phyloP scores from a whole-genome alignment of 2,113 vertebrate genomes.

The Chamaetylas fuelleborni region DNA sequence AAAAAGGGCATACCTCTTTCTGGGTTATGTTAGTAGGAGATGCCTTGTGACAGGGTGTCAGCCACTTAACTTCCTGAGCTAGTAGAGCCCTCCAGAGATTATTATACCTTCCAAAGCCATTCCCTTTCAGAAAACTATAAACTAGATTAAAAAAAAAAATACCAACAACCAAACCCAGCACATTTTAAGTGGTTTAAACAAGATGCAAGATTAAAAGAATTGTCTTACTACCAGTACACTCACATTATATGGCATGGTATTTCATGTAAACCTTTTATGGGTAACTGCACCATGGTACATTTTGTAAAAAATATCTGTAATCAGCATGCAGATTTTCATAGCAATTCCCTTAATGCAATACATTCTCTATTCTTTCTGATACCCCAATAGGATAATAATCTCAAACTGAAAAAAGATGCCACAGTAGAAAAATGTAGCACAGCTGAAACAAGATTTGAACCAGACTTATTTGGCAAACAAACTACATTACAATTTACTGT shows the following conservation, averaged over 20 bases:
- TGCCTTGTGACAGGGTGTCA: background rate
- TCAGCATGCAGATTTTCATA: background rate
- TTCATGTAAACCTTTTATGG: background rate
- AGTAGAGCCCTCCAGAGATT: background rate
- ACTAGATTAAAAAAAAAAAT: background rate
- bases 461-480: background rate
- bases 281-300: background rate
- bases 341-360: background rate
- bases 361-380: background rate
- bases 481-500: background rate
- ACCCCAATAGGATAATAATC: background rate
- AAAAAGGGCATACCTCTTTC: background rate
- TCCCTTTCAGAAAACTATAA: background rate
- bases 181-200: background rate
- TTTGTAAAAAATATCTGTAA: background rate
- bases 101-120: background rate
- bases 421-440: background rate
- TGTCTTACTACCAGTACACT: background rate
- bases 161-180: background rate
- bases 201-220: background rate
- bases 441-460: background rate
- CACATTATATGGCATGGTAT: background rate
- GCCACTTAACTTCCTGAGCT: background rate
- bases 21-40: background rate
- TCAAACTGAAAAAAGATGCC: background rate